Evolutionary conservation across 2,888 invertebrate species (phyloP).

Genomic region (Scaptodrosophila latifasciaeformis): DNA sequence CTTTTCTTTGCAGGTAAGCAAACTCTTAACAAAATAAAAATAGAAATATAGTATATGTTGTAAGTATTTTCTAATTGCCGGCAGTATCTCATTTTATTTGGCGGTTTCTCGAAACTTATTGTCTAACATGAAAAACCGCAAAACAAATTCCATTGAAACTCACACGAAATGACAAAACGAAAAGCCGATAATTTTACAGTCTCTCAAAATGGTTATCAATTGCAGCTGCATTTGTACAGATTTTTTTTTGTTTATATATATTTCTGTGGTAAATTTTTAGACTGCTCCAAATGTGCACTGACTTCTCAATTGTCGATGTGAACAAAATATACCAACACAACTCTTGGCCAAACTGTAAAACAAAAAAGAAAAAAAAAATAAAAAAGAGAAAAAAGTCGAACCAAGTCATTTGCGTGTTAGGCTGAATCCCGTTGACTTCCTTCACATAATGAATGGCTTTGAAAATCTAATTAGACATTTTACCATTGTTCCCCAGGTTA

Average conservation of each 20-base stretch:
- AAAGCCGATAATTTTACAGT: not conserved
- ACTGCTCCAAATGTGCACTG: too few relatives aligned
- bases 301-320: too few relatives aligned
- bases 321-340: too few relatives aligned
- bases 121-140: slow-evolving; percentile 25
- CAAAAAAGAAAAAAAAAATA: too few relatives aligned
- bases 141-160: slow-evolving; percentile 33
- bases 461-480: slow-evolving; percentile 56
- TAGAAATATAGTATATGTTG: slow-evolving; percentile 28
- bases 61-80: slow-evolving; percentile 32
- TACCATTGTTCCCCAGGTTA: slow-evolving; percentile 8
- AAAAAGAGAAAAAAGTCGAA: too few relatives aligned
- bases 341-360: too few relatives aligned
- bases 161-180: not conserved
- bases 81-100: slow-evolving; percentile 8
- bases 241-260: too few relatives aligned
- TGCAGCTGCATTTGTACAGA: slow-evolving; percentile 8
- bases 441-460: slow-evolving; percentile 44
- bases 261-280: too few relatives aligned
- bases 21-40: slow-evolving; percentile 13
- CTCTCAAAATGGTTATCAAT: slow-evolving; percentile 49
- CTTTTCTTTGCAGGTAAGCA: slow-evolving; percentile 55
- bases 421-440: slow-evolving; percentile 5
- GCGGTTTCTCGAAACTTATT: not conserved
- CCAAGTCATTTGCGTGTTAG: slow-evolving; percentile 42